A percentile compares a stretch with the other conserved stretches of the same genome.
phyloP scores from a whole-genome alignment of 2,113 vertebrate genomes.

The Sorex fumeus region DNA sequence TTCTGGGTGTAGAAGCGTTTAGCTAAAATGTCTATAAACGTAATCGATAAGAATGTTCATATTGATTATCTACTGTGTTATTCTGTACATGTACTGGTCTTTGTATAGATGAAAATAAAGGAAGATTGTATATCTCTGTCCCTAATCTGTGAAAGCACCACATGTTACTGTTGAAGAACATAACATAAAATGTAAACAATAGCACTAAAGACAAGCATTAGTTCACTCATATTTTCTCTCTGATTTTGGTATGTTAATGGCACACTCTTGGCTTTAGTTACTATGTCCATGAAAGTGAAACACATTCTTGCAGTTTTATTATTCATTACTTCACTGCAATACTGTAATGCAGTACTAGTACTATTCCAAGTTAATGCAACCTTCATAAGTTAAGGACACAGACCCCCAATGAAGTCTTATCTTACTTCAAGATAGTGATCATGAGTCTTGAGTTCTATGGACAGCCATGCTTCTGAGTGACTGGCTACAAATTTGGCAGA shows the following conservation, averaged over 20 bases:
- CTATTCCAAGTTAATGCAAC: background rate
- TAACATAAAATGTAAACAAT: background rate
- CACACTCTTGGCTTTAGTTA: background rate
- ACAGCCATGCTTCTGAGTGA: background rate
- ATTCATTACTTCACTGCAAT: background rate
- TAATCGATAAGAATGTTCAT: constrained; percentile 10
- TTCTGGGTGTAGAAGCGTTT: background rate
- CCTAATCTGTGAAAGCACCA: background rate
- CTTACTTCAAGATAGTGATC: background rate
- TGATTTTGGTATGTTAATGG: background rate
- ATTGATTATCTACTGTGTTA: constrained; percentile 54
- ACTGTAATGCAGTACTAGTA: background rate
- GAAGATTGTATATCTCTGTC: background rate
- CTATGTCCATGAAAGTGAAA: background rate
- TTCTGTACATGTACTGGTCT: background rate
- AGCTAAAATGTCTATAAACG: constrained; percentile 40
- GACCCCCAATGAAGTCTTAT: background rate
- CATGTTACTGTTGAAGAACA: background rate
- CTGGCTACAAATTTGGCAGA: background rate
- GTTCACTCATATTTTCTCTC: background rate
- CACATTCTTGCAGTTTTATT: background rate
- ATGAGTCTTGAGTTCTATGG: background rate
- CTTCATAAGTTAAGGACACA: background rate
- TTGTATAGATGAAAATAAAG: background rate
- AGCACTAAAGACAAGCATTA: background rate